Percentiles rank a stretch among this genome's conserved stretches.
These are phyloP conservation scores for Scaptomyza hsui DNA, from an alignment of 1,140 invertebrate genomes.

Conservation along the genomic window DNA sequence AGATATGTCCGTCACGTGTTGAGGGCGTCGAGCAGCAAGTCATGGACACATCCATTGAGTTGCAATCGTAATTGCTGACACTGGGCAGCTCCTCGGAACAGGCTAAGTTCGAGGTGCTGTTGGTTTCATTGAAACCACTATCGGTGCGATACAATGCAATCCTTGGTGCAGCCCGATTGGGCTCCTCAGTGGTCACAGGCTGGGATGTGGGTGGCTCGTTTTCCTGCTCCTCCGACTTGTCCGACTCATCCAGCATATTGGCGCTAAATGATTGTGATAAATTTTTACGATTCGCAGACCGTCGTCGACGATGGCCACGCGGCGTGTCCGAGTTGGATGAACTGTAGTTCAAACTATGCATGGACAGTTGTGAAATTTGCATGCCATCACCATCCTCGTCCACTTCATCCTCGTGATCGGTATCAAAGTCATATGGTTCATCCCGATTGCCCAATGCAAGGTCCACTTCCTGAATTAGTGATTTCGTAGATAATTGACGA, in stretches of 20 bases:
- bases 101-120: conserved; percentile 65
- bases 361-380: conserved; percentile 44
- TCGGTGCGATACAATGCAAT: conserved; percentile 67
- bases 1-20: conserved; percentile 50
- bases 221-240: too few relatives aligned
- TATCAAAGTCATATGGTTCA: conserved; percentile 20
- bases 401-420: conserved; percentile 38
- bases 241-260: conserved; percentile 48
- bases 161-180: conserved; percentile 12
- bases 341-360: conserved; percentile 68
- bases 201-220: not conserved
- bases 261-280: conserved; percentile 78
- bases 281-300: conserved; percentile 60
- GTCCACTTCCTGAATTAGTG: conserved; percentile 11
- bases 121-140: conserved; percentile 82
- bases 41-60: conserved; percentile 63
- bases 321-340: conserved; percentile 79
- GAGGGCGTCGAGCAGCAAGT: conserved; percentile 76
- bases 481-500: conserved; percentile 12
- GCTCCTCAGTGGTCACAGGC: not conserved
- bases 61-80: conserved; percentile 10
- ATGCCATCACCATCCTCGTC: conserved; percentile 62
- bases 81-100: conserved; percentile 50
- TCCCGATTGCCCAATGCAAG: not conserved
- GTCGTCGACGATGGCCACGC: conserved; percentile 42